phyloP scores from a whole-genome alignment of 2,888 invertebrate genomes.

The Meliscaeva auricollis region DNA sequence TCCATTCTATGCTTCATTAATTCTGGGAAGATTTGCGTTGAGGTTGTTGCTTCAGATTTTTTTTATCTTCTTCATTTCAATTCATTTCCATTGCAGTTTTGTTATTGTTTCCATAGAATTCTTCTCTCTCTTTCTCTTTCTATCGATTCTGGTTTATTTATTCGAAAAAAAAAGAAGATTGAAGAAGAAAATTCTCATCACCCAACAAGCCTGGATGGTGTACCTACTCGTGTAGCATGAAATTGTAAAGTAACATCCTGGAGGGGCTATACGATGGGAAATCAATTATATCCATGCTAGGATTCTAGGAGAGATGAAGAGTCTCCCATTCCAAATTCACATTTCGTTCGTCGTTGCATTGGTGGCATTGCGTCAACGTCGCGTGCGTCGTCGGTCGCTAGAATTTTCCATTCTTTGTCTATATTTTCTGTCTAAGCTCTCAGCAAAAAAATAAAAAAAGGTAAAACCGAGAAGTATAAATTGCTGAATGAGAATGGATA shows the following conservation, averaged over 20 bases:
- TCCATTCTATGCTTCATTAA: conserved; percentile 69
- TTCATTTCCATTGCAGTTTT: conserved; percentile 38
- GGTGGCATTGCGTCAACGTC: too few species aligned
- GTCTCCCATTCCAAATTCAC: background rate
- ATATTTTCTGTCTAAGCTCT: conserved; percentile 14
- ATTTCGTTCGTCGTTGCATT: background rate
- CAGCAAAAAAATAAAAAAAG: conserved; percentile 10
- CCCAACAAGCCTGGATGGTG: conserved; percentile 42
- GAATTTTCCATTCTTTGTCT: conserved; percentile 9
- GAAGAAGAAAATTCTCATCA: conserved; percentile 70
- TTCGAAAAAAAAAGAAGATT: conserved; percentile 11
- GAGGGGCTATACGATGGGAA: conserved; percentile 66
- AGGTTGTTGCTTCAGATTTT: conserved; percentile 29
- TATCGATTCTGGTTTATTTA: conserved; percentile 1
- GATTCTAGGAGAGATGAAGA: background rate
- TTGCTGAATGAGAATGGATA: conserved; percentile 34
- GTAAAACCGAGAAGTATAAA: conserved; percentile 42
- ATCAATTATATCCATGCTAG: conserved; percentile 70
- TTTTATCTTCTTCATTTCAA: background rate
- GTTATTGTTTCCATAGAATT: too few species aligned
- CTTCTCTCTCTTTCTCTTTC: background rate
- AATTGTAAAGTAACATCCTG: conserved; percentile 64
- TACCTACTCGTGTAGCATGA: conserved; percentile 24
- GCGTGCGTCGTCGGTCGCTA: too few species aligned
- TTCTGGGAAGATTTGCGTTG: conserved; percentile 43